A percentile compares a stretch with the other conserved stretches of the same genome.
phyloP scores from a whole-genome alignment of 2,113 vertebrate species.

The Myrmecobius fasciatus region DNA sequence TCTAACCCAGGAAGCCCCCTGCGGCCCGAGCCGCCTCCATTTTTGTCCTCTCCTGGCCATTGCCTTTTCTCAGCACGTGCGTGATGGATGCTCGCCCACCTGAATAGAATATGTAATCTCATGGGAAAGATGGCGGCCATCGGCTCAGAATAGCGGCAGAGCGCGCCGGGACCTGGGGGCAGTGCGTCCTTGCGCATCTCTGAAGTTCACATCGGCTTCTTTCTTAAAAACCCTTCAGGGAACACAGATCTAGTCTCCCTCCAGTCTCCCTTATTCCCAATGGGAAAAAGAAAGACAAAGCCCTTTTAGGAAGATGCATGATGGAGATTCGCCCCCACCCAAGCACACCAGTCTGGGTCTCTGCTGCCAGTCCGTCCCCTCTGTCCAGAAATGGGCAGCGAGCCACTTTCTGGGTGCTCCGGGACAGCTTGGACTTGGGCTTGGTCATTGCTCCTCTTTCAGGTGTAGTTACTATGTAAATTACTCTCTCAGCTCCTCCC shows the following conservation, averaged over 20 bases:
- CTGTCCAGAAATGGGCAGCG: neutral
- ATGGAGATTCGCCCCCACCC: neutral
- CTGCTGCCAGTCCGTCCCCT: no score
- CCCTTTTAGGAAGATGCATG: neutral
- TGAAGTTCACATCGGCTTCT: no score
- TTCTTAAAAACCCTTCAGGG: neutral
- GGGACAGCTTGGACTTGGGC: neutral
- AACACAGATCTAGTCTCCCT: neutral
- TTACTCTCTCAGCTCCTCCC: neutral
- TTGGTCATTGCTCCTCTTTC: neutral
- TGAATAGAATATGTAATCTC: slow-evolving; percentile 64
- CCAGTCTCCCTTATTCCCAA: neutral
- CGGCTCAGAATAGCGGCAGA: slow-evolving; percentile 53
- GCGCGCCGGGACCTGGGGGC: slow-evolving; percentile 32
- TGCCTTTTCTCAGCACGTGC: neutral
- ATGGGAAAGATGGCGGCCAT: slow-evolving; percentile 54
- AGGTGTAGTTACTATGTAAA: neutral
- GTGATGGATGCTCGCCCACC: neutral
- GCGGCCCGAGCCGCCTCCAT: neutral
- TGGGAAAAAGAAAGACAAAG: neutral
- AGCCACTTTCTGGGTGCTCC: rapidly evolving
- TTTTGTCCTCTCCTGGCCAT: no score
- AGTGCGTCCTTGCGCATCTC: neutral
- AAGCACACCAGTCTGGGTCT: neutral
- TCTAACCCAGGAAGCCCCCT: no score